Conservation (phyloP, 2,797 vertebrate species). For the Acrossocheilus wenchowensis region DNA sequence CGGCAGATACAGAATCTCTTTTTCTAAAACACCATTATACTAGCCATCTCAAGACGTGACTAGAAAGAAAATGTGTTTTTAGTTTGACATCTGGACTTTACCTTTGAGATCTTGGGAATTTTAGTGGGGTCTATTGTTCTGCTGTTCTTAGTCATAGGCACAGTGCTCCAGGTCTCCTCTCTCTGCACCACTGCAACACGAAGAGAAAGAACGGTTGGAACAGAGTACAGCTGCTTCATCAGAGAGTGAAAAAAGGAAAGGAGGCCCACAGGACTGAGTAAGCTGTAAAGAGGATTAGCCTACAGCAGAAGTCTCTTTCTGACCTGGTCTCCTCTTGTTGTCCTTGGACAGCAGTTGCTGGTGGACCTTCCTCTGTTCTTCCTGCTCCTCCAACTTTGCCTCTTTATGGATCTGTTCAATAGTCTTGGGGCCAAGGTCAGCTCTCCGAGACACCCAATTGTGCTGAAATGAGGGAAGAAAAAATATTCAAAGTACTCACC, state of each 20-base stretch:
- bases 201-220: background rate
- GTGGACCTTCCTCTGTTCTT: conserved; percentile 86
- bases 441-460: conserved; percentile 87
- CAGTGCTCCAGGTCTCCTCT: conserved; percentile 98
- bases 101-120: conserved; percentile 99
- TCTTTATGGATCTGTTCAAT: conserved; percentile 91
- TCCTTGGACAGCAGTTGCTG: conserved; percentile 95
- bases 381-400: conserved; percentile 89
- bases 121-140: conserved; percentile 96
- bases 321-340: conserved; percentile 92
- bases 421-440: conserved; percentile 88
- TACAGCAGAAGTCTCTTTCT: conserved; percentile 54
- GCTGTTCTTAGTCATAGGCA: conserved; percentile 96
- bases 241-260: conserved; percentile 5
- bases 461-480: conserved; percentile 69
- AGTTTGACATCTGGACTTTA: conserved; percentile 58
- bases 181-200: conserved; percentile 71
- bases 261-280: conserved; percentile 17
- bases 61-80: background rate
- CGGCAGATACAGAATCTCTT: background rate
- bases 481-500: background rate
- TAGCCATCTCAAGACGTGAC: background rate
- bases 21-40: background rate
- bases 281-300: conserved; percentile 48
- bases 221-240: conserved; percentile 7